Percentiles rank a stretch among this genome's conserved stretches.
Evolutionary conservation across 2,888 invertebrate species (phyloP).

Genomic region (Ectemnius continuus): DNA sequence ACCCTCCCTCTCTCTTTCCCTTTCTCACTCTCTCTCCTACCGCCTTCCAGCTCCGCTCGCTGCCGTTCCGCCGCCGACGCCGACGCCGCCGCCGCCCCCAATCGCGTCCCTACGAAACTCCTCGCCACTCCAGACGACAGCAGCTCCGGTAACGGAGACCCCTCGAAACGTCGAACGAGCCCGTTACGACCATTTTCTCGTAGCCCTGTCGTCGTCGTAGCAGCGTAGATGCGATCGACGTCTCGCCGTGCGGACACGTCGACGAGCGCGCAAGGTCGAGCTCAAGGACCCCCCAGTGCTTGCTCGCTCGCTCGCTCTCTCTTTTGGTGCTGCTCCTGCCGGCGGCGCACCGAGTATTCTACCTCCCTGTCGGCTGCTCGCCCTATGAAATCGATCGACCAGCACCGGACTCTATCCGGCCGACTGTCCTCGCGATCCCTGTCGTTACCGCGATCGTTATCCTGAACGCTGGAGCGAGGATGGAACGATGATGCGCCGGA

Average conservation of each 20-base stretch:
- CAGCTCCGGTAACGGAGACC: slow-evolving; percentile 56
- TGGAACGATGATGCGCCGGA: neutral
- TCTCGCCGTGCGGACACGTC: slow-evolving; percentile 7
- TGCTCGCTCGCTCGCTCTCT: neutral
- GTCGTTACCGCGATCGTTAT: slow-evolving; percentile 10
- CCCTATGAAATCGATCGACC: neutral
- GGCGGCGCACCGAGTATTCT: no score
- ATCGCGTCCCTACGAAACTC: slow-evolving; percentile 56
- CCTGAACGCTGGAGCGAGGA: neutral
- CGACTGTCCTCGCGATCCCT: slow-evolving; percentile 5
- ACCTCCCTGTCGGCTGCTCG: no score
- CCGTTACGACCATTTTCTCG: slow-evolving; percentile 53
- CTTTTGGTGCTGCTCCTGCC: neutral
- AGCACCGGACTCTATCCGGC: slow-evolving; percentile 2
- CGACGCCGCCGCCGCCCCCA: slow-evolving; percentile 37
- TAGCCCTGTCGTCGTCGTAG: neutral
- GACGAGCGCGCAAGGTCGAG: slow-evolving; percentile 51
- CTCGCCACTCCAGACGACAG: slow-evolving; percentile 61
- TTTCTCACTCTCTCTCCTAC: neutral
- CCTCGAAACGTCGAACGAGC: slow-evolving; percentile 50
- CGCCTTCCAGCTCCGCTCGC: neutral
- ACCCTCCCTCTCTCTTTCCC: slow-evolving; percentile 15
- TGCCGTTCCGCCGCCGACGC: neutral
- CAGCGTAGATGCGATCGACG: slow-evolving; percentile 39
- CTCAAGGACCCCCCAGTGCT: slow-evolving; percentile 28